A percentile compares a stretch with the other conserved stretches of the same genome.
Evolutionary conservation across 2,797 vertebrate species (phyloP).

Genomic region (Semaprochilodus insignis): DNA sequence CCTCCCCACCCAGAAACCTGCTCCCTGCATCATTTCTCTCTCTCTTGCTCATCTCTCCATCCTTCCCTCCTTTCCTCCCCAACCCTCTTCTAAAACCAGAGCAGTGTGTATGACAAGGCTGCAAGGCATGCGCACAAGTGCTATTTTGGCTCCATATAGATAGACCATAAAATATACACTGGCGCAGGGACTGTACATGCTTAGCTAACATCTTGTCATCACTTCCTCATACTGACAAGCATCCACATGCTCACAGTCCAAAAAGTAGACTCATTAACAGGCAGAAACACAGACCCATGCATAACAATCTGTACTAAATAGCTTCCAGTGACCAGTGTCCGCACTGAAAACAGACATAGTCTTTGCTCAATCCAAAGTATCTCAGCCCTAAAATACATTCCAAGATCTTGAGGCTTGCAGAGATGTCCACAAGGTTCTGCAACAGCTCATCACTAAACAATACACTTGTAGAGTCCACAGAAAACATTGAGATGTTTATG

Average conservation of each 20-base stretch:
- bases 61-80: slow-evolving; percentile 34
- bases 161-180: slow-evolving; percentile 33
- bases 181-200: neutral
- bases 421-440: neutral
- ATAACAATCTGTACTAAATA: neutral
- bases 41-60: slow-evolving; percentile 19
- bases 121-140: slow-evolving; percentile 22
- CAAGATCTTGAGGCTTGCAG: neutral
- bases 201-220: neutral
- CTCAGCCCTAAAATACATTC: neutral
- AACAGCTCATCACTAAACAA: neutral
- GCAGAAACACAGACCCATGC: neutral
- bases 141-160: slow-evolving; percentile 25
- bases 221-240: neutral
- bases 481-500: neutral
- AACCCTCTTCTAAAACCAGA: slow-evolving; percentile 42
- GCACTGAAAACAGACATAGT: neutral
- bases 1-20: slow-evolving; percentile 59
- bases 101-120: slow-evolving; percentile 27
- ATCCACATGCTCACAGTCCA: neutral
- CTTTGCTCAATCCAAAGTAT: neutral
- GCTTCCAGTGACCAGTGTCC: neutral
- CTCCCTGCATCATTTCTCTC: slow-evolving; percentile 42
- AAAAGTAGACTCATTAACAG: neutral
- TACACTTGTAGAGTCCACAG: neutral